phyloP scores from a whole-genome alignment of 2,113 vertebrate species.

The Eurypyga helias region DNA sequence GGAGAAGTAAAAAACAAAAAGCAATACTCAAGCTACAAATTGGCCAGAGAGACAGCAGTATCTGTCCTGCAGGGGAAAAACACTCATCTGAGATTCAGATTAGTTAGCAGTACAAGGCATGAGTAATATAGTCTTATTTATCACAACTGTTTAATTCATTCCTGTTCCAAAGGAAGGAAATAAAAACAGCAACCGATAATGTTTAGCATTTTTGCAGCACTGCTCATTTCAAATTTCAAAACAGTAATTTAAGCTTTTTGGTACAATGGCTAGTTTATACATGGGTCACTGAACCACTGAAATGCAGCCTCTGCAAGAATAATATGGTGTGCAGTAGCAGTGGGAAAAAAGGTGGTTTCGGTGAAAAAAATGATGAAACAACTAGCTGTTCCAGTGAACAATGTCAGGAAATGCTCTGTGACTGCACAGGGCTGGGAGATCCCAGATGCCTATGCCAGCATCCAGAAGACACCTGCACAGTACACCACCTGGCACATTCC shows the following conservation, averaged over 20 bases:
- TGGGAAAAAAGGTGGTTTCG: background rate
- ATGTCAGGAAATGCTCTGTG: background rate
- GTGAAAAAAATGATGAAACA: background rate
- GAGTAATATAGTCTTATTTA: background rate
- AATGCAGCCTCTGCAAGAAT: background rate
- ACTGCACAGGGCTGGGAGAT: background rate
- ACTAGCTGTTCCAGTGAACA: background rate
- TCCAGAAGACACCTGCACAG: background rate
- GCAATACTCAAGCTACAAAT: background rate
- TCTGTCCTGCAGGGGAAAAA: background rate
- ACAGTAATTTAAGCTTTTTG: background rate
- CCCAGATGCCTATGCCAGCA: background rate
- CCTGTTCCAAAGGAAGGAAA: slow-evolving; percentile 18
- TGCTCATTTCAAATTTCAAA: background rate
- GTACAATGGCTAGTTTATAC: background rate
- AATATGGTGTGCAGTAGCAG: background rate
- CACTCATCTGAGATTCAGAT: background rate
- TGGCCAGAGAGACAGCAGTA: background rate
- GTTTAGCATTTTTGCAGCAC: background rate
- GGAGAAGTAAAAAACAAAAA: background rate
- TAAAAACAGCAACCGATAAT: background rate
- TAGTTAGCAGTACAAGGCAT: background rate
- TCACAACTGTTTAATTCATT: background rate
- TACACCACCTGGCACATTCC: background rate
- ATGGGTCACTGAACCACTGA: background rate